Evolutionary conservation across 2,888 invertebrate species (phyloP).

Genomic region (Formica aserva): DNA sequence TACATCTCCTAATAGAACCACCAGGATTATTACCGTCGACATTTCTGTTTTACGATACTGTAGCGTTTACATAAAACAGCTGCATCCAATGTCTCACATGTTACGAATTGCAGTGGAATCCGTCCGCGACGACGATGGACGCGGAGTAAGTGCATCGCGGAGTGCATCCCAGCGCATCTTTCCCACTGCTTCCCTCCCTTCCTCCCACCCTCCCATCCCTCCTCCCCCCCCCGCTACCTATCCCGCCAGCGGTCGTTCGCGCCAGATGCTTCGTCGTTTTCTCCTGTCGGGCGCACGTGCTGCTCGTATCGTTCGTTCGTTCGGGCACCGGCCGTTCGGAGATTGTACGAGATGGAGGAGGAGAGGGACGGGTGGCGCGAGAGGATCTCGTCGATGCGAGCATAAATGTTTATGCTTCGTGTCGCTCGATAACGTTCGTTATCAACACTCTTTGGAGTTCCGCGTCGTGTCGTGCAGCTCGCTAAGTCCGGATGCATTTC

Average conservation of each 20-base stretch:
- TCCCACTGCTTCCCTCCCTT: constrained; percentile 18
- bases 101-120: constrained; percentile 46
- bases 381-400: constrained; percentile 72
- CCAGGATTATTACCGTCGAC: constrained; percentile 43
- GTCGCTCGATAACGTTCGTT: constrained; percentile 77
- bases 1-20: constrained; percentile 14
- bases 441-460: constrained; percentile 74
- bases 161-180: constrained; percentile 54
- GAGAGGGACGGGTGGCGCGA: constrained; percentile 53
- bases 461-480: constrained; percentile 41
- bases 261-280: constrained; percentile 73
- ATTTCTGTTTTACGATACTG: constrained; percentile 48
- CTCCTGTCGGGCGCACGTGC: constrained; percentile 75
- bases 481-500: constrained; percentile 57
- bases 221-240: constrained; percentile 8
- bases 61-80: constrained; percentile 51
- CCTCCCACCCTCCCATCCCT: background rate
- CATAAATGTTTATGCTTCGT: constrained; percentile 78
- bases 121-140: constrained; percentile 42
- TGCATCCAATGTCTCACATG: constrained; percentile 49
- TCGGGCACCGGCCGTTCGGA: constrained; percentile 49
- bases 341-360: constrained; percentile 30
- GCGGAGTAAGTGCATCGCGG: constrained; percentile 50
- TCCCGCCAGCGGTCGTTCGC: constrained; percentile 55
- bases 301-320: constrained; percentile 70